Percentiles rank a stretch among this genome's conserved stretches.
These are phyloP conservation scores for Danio kyathit DNA, from an alignment of 2,797 vertebrate genomes.

Conservation along the genomic window DNA sequence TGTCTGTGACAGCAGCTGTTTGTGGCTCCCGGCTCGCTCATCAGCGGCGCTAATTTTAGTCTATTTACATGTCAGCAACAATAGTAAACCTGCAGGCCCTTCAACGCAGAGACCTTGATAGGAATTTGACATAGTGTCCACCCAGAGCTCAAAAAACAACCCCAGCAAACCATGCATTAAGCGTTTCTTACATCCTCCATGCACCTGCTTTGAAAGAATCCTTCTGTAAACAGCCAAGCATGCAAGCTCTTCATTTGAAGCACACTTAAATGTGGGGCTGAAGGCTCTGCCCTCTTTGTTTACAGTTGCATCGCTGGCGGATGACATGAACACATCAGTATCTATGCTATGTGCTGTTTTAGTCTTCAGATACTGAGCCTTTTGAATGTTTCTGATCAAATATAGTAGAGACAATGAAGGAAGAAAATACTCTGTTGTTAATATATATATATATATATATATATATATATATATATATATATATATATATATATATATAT, in stretches of 20 bases:
- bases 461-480: no score
- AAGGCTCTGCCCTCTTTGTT: not conserved
- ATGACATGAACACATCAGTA: not conserved
- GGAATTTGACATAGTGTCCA: constrained; percentile 43
- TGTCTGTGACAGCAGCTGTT: constrained; percentile 47
- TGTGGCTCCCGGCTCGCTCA: constrained; percentile 53
- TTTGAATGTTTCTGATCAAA: not conserved
- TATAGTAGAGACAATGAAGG: not conserved
- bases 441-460: no score
- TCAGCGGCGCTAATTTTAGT: constrained; percentile 64
- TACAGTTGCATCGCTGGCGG: not conserved
- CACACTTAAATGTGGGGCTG: not conserved
- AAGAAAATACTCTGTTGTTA: not conserved
- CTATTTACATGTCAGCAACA: constrained; percentile 28
- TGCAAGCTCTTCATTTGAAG: constrained; percentile 6
- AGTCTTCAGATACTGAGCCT: not conserved
- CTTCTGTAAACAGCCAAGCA: not conserved
- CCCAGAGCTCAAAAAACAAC: constrained; percentile 54
- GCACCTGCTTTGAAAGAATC: constrained; percentile 50
- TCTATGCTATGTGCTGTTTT: constrained; percentile 3
- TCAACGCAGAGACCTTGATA: constrained; percentile 23
- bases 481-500: no score
- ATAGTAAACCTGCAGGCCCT: constrained; percentile 41
- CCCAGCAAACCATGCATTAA: constrained; percentile 53
- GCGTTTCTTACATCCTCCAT: constrained; percentile 28